phyloP scores from a whole-genome alignment of 2,888 invertebrate genomes.

The Rotaria magnacalcarata region DNA sequence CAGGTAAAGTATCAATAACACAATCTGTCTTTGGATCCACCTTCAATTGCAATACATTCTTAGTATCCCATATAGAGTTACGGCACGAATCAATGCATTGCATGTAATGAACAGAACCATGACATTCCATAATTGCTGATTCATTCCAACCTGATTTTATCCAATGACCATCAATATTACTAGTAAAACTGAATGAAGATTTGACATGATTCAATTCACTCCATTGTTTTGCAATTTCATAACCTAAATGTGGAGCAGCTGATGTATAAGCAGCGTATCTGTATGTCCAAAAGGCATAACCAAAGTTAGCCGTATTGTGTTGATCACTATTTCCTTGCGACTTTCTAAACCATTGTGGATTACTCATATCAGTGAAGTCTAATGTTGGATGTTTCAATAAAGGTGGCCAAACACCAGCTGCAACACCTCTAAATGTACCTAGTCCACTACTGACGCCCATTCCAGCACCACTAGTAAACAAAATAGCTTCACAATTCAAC shows the following conservation, averaged over 20 bases:
- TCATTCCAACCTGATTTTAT: conserved; percentile 48
- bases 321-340: conserved; percentile 37
- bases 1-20: conserved; percentile 42
- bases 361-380: conserved; percentile 47
- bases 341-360: conserved; percentile 47
- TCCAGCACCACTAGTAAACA: conserved; percentile 48
- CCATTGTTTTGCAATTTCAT: conserved; percentile 47
- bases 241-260: conserved; percentile 48
- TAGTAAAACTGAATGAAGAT: conserved; percentile 48
- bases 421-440: conserved; percentile 47
- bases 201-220: conserved; percentile 40
- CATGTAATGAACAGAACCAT: conserved; percentile 48
- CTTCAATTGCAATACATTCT: neutral
- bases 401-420: conserved; percentile 49
- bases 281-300: conserved; percentile 48
- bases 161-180: conserved; percentile 49
- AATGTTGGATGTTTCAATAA: conserved; percentile 47
- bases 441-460: conserved; percentile 49
- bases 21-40: conserved; percentile 46
- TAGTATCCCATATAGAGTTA: conserved; percentile 44
- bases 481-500: conserved; percentile 42
- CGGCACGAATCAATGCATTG: conserved; percentile 43
- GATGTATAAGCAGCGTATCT: conserved; percentile 47
- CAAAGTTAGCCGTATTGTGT: conserved; percentile 45
- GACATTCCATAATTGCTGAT: conserved; percentile 47